Conservation (phyloP, 2,113 vertebrate genomes). For the Dunckerocampus dactyliophorus region DNA sequence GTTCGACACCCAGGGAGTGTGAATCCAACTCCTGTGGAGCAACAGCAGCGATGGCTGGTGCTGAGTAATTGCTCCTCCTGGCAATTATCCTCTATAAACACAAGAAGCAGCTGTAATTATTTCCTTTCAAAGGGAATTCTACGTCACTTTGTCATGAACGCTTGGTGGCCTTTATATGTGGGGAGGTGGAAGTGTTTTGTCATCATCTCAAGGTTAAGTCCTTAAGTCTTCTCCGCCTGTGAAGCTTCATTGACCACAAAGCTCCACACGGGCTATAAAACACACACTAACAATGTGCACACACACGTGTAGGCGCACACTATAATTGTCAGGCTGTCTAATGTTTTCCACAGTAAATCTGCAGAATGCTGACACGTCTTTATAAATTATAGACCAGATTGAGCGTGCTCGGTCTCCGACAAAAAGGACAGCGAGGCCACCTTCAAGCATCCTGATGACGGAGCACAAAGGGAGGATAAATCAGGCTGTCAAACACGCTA, state of each 20-base stretch:
- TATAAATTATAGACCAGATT: slow-evolving; percentile 57
- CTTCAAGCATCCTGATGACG: slow-evolving; percentile 35
- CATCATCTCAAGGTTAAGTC: slow-evolving; percentile 60
- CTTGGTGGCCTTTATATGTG: slow-evolving; percentile 14
- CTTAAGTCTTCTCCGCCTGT: slow-evolving; percentile 46
- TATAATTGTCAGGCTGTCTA: slow-evolving; percentile 35
- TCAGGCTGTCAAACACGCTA: slow-evolving; percentile 38
- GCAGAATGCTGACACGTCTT: slow-evolving; percentile 41
- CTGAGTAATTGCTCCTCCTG: slow-evolving; percentile 54
- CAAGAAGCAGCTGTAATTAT: slow-evolving; percentile 60
- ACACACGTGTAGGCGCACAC: slow-evolving; percentile 13
- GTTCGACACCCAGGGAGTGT: slow-evolving; percentile 35
- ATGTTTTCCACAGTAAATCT: slow-evolving; percentile 45
- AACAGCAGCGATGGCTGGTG: slow-evolving; percentile 53
- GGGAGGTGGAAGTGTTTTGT: slow-evolving; percentile 51
- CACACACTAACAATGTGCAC: slow-evolving; percentile 44
- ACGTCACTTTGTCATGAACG: slow-evolving; percentile 35
- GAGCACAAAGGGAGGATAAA: slow-evolving; percentile 52
- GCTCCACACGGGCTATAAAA: slow-evolving; percentile 60
- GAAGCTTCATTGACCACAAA: slow-evolving; percentile 61
- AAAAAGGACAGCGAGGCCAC: slow-evolving; percentile 46
- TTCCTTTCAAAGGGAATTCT: slow-evolving; percentile 60
- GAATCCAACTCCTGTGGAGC: slow-evolving; percentile 46
- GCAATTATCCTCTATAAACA: slow-evolving; percentile 63
- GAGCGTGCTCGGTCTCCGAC: slow-evolving; percentile 40